These are phyloP conservation scores for Drosophila lowei DNA, from an alignment of 1,140 invertebrate species.

Conservation along the genomic window DNA sequence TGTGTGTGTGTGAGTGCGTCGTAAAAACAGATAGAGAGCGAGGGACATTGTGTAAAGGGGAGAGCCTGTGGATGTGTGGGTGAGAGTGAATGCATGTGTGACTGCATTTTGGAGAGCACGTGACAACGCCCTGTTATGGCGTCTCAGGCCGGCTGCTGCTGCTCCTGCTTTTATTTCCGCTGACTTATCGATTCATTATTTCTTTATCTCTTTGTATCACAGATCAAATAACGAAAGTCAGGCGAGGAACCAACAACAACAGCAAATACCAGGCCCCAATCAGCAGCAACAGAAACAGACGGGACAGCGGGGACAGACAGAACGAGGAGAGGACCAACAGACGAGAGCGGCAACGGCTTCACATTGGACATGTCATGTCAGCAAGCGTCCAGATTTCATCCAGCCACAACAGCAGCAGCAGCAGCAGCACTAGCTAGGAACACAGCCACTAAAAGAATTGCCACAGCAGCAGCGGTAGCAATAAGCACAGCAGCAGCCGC, in stretches of 20 bases:
- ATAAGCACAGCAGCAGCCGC: slow-evolving; percentile 19
- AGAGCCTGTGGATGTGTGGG: not conserved
- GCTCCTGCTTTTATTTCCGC: slow-evolving; percentile 28
- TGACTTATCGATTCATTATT: slow-evolving; percentile 38
- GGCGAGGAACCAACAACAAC: no score
- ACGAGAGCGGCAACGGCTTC: slow-evolving; percentile 62
- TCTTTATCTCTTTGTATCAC: slow-evolving; percentile 17
- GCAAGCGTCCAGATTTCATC: slow-evolving; percentile 79
- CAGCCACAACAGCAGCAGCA: slow-evolving; percentile 48
- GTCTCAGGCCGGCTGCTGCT: slow-evolving; percentile 14
- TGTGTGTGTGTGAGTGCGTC: not conserved
- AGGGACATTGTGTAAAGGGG: not conserved
- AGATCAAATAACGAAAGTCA: slow-evolving; percentile 55
- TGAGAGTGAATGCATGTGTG: slow-evolving; percentile 5
- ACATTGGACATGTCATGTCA: slow-evolving; percentile 83
- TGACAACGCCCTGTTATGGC: slow-evolving; percentile 67
- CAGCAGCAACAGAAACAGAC: no score
- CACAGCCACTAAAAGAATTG: slow-evolving; percentile 53
- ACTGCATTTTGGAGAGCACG: slow-evolving; percentile 64
- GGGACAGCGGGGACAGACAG: slow-evolving; percentile 23
- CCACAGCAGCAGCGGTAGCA: slow-evolving; percentile 31
- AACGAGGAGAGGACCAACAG: slow-evolving; percentile 14
- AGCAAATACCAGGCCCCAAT: no score
- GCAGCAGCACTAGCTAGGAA: slow-evolving; percentile 48
- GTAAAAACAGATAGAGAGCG: not conserved